Conservation (phyloP, 2,113 vertebrate genomes). For the Rattus norvegicus region DNA sequence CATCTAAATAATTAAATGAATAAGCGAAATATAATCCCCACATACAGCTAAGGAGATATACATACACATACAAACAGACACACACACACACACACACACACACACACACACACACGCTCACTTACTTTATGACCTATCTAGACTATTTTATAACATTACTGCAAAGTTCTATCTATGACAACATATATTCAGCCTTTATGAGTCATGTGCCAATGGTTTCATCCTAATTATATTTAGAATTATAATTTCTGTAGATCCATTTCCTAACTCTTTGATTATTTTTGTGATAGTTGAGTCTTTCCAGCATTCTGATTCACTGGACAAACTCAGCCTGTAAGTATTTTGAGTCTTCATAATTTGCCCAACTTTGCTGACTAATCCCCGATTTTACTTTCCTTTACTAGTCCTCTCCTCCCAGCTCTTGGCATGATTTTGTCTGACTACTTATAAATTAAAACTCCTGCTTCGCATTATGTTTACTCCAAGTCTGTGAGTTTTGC, state of each 20-base stretch:
- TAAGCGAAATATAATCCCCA: background rate
- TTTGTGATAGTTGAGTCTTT: slow-evolving; percentile 2
- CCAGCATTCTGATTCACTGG: background rate
- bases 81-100: too few species aligned
- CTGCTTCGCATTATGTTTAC: background rate
- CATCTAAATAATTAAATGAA: background rate
- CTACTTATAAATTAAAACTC: background rate
- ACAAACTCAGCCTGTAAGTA: background rate
- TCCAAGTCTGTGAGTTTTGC: background rate
- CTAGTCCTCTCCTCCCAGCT: background rate
- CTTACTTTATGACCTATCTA: background rate
- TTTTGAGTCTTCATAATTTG: slow-evolving; percentile 40
- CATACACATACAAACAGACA: too few species aligned
- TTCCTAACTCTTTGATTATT: background rate
- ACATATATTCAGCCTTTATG: background rate
- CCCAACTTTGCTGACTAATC: slow-evolving; percentile 1
- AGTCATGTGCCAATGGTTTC: slow-evolving; percentile 8
- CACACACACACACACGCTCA: background rate
- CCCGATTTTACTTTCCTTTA: background rate
- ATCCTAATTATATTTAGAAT: slow-evolving; percentile 1
- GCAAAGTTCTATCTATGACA: background rate
- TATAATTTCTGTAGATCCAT: background rate
- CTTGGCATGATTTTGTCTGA: slow-evolving; percentile 1
- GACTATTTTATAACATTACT: background rate
- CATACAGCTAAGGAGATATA: background rate